Evolutionary conservation across 2,113 vertebrate species (phyloP), one percentile per base, ranked within the genome.

Genomic region (Merops nubicus): DNA sequence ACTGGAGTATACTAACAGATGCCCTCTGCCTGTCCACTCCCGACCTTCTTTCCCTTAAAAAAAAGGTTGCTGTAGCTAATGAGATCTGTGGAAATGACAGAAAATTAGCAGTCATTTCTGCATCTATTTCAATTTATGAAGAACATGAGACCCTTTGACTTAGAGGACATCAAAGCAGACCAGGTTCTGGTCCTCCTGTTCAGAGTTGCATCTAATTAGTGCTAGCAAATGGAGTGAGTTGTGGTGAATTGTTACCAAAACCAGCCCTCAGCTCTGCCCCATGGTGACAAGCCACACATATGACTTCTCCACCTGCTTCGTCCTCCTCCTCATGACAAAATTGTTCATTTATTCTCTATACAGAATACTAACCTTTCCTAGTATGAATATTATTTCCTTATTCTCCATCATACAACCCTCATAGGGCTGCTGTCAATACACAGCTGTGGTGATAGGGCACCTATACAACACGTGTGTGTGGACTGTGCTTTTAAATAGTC

Each of bases 281-380:
- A 0, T 2, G 7, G 60, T 2, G 1, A 11, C 51, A 57, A 51
- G 56, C 9, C 29, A 17, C 36, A 34, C 28, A 5, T 12, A 5
- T 0, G 64, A 75, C 60, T 34, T 64, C 50, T 40, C 17, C 28
- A 31, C 33, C 21, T 2, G 11, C 54, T 54, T 47, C n/a, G n/a
- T 38, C 36, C 12, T 67, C 31, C 64, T 76, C 33, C 47, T 70
- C 6, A 1, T 26, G 31, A 62, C 23, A 67, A 60, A 65, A 53
- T 9, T 29, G 10, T 23, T 43, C 10, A 17, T 73, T 76, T 81
- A 6, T 70, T 67, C 47, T 75, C 22, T 59, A 5, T n/a, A 19
- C 8, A 40, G 47, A 43, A 53, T 3, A 78, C 29, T 23, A 68
- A 47, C 25, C 21, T 59, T 68, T 64, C 45, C 59, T n/a, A 63